Percentiles rank a stretch among this genome's conserved stretches.
phyloP scores from a whole-genome alignment of 2,888 invertebrate species.

The Rhorus exstirpatorius region DNA sequence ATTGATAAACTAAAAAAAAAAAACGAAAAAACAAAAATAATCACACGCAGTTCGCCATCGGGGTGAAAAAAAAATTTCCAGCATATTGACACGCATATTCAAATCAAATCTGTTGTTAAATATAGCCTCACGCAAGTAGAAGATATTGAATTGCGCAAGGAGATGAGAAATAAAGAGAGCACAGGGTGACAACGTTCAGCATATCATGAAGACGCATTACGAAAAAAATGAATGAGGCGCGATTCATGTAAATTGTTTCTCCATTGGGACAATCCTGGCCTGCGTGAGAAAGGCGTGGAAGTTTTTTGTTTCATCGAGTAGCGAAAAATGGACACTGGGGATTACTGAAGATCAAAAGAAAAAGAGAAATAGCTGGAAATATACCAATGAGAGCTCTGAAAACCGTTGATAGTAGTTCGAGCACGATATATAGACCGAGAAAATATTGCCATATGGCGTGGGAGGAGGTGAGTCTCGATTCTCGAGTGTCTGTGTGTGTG shows the following conservation, averaged over 20 bases:
- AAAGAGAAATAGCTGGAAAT: background rate
- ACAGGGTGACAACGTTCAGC: conserved; percentile 25
- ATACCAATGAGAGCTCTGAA: conserved; percentile 31
- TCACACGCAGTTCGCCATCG: too few species aligned
- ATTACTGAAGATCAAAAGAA: conserved; percentile 15
- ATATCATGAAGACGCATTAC: background rate
- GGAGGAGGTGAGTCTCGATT: conserved; percentile 60
- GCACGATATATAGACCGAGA: conserved; percentile 48
- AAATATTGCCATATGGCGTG: conserved; percentile 75
- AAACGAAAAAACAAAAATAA: too few species aligned
- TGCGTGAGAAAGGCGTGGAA: conserved; percentile 51
- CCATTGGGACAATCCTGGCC: conserved; percentile 55
- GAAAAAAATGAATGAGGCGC: conserved; percentile 5
- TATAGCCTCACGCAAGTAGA: conserved; percentile 40
- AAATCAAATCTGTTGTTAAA: conserved; percentile 40
- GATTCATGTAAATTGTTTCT: conserved; percentile 24
- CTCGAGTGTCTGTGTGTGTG: conserved; percentile 49
- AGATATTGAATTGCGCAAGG: conserved; percentile 1
- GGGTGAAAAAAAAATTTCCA: too few species aligned
- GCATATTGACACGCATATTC: too few species aligned
- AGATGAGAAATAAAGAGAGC: background rate
- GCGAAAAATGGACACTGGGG: conserved; percentile 41
- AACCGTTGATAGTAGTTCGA: conserved; percentile 63
- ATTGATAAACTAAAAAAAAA: too few species aligned
- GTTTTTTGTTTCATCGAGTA: conserved; percentile 28